These are phyloP conservation scores for Parascotia fuliginaria DNA, from an alignment of 2,888 invertebrate genomes.

Conservation along the genomic window DNA sequence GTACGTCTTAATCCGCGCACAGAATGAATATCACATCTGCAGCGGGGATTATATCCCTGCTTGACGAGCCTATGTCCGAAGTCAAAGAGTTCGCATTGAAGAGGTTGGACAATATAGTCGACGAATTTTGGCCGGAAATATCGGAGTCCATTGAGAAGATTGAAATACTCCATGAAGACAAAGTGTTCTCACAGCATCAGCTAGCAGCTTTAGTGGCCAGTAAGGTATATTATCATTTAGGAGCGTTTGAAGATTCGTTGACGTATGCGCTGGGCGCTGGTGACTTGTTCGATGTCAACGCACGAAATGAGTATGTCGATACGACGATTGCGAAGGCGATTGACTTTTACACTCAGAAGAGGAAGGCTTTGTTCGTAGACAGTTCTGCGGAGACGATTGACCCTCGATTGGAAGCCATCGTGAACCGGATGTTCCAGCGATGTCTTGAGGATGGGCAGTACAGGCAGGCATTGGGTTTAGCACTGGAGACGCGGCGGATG, in stretches of 20 bases:
- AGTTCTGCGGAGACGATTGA: conserved; percentile 89
- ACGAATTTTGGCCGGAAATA: conserved; percentile 99
- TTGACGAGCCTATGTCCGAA: conserved; percentile 97
- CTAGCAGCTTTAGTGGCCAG: conserved; percentile 98
- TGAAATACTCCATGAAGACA: conserved; percentile 98
- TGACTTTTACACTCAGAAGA: conserved; percentile 97
- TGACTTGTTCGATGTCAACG: conserved; percentile 97
- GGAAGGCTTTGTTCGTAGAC: conserved; percentile 90
- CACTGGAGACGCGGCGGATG: conserved; percentile 98
- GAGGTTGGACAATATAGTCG: conserved; percentile 96
- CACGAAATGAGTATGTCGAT: conserved; percentile 97
- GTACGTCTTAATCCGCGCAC: conserved; percentile 31
- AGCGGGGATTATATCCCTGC: conserved; percentile 97
- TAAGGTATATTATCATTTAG: conserved; percentile 99
- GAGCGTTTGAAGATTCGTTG: conserved; percentile 98
- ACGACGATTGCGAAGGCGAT: conserved; percentile 99
- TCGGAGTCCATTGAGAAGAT: conserved; percentile 99
- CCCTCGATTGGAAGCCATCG: conserved; percentile 94
- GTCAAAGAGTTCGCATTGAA: conserved; percentile 97
- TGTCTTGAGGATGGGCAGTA: conserved; percentile 98
- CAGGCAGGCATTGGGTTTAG: conserved; percentile 97
- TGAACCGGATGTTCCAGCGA: conserved; percentile 98
- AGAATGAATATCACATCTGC: conserved; percentile 84
- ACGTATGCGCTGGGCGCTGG: conserved; percentile 99
- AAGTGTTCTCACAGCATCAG: conserved; percentile 94